Base-by-base conservation (phyloP, 2,113 vertebrate genomes). In the Coptodon bakossiorum region DNA sequence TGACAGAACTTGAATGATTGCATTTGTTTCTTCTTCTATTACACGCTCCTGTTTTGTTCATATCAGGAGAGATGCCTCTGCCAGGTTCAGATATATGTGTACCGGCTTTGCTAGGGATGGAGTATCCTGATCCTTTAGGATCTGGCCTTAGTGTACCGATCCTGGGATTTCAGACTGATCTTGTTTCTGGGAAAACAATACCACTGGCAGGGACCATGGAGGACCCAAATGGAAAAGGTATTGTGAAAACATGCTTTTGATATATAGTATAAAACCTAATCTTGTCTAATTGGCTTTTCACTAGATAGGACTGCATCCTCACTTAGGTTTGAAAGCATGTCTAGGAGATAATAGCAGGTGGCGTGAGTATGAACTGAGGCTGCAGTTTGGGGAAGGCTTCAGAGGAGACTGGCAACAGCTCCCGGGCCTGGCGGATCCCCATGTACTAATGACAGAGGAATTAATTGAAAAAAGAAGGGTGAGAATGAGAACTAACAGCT, bases 171-270 rank as follows among this genome's bases (percentile, higher is more conserved):
- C 95, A 97, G 63, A 89, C 81, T 24, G 96, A 97, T 82, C 92
- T 93, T 29, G 57, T 92, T n/a, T 96, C 95, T 16, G 95, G 96
- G 3, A 91, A 91, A 27, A 89, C 91, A 56, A 92, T 90, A 4
- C 96, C 96, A 0, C 86, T 98, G 4, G 97, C 97, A 34, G 98
- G 98, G 73, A 98, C 97, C 5, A 97, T 98, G 97, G 97, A 98
- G 87, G 97, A 98, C 16, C 91, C 96, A 1, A 89, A 95, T 1
- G 97, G 98, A 61, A 97, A 97, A 97, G 98, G 98, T 98, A 87
- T 6, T 7, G 9, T 78, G 13, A 50, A 57, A 79, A 66, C 10
- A 68, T 22, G 5, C 11, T 10, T 12, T n/a, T 56, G 45, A 68
- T 68, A 68, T 22, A 68, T 5, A 56, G 3, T 54, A 68, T 24